phyloP scores from a whole-genome alignment of 2,888 invertebrate species.

The Aelia acuminata region DNA sequence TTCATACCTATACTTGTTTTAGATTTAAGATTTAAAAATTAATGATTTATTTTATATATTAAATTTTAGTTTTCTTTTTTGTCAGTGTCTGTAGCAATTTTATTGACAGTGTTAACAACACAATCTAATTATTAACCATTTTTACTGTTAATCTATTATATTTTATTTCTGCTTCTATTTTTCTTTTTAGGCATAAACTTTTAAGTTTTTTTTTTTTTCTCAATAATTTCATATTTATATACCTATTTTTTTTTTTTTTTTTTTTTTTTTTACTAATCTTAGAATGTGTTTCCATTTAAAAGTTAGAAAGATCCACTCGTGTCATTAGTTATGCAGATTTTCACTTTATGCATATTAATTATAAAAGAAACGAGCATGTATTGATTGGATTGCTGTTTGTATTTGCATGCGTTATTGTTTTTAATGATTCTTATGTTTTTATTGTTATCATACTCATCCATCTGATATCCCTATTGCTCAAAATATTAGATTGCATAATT shows the following conservation, averaged over 20 bases:
- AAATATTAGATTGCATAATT: too few species aligned
- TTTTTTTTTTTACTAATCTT: not conserved
- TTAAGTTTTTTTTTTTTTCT: too few species aligned
- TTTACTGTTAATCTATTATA: not conserved
- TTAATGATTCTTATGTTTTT: not conserved
- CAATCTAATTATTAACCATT: not conserved
- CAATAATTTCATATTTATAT: not conserved
- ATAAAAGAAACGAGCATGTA: conserved; percentile 39
- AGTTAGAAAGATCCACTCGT: not conserved
- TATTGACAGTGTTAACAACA: not conserved
- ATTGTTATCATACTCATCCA: too few species aligned
- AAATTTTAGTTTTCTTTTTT: not conserved
- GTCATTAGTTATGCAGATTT: conserved; percentile 8
- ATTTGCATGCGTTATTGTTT: conserved; percentile 5
- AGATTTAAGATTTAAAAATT: too few species aligned
- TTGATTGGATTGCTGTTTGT: conserved; percentile 11
- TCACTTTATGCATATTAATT: not conserved
- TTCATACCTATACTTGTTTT: too few species aligned
- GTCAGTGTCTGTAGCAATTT: conserved; percentile 23
- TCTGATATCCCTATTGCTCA: too few species aligned
- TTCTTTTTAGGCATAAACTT: not conserved
- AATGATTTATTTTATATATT: too few species aligned
- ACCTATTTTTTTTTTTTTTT: not conserved
- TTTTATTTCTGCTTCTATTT: not conserved
- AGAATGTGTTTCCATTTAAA: not conserved